Evolutionary conservation across 1,140 invertebrate species (phyloP).

Genomic region (Trichonephila clavipes): DNA sequence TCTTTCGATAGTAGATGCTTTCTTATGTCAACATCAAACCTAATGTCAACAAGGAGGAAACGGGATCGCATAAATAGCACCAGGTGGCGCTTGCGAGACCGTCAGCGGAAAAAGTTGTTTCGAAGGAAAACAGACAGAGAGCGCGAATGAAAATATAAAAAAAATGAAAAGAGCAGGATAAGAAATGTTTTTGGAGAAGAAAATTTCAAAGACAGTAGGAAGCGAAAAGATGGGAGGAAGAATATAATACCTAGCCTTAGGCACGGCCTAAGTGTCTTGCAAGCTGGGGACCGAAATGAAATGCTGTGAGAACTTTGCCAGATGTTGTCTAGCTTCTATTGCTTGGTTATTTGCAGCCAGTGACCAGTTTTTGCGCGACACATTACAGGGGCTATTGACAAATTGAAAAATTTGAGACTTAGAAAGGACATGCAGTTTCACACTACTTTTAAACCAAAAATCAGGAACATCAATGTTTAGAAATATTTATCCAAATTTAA

Average conservation of each 20-base stretch:
- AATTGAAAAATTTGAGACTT: not conserved
- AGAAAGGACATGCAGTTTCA: not conserved
- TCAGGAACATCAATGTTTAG: too few species aligned
- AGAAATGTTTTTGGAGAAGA: slow-evolving; percentile 61
- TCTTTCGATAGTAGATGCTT: slow-evolving; percentile 60
- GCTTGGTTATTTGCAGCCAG: slow-evolving; percentile 41
- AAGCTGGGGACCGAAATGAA: slow-evolving; percentile 55
- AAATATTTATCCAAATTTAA: too few species aligned
- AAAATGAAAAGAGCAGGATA: not conserved
- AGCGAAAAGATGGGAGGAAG: slow-evolving; percentile 48
- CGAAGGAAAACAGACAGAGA: slow-evolving; percentile 46
- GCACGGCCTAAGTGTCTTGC: slow-evolving; percentile 60
- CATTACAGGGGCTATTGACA: not conserved
- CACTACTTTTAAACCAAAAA: too few species aligned
- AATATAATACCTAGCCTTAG: slow-evolving; percentile 65
- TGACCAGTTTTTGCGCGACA: slow-evolving; percentile 41
- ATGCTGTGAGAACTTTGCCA: slow-evolving; percentile 64
- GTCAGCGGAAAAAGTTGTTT: slow-evolving; percentile 64
- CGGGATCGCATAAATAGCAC: slow-evolving; percentile 61
- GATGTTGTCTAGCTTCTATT: slow-evolving; percentile 65
- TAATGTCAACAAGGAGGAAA: slow-evolving; percentile 65
- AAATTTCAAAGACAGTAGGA: slow-evolving; percentile 74
- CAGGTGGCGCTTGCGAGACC: slow-evolving; percentile 55
- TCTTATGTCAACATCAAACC: slow-evolving; percentile 73
- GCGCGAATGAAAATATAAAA: not conserved